Conservation (phyloP, 2,888 invertebrate genomes). For the Athalia cordata region DNA sequence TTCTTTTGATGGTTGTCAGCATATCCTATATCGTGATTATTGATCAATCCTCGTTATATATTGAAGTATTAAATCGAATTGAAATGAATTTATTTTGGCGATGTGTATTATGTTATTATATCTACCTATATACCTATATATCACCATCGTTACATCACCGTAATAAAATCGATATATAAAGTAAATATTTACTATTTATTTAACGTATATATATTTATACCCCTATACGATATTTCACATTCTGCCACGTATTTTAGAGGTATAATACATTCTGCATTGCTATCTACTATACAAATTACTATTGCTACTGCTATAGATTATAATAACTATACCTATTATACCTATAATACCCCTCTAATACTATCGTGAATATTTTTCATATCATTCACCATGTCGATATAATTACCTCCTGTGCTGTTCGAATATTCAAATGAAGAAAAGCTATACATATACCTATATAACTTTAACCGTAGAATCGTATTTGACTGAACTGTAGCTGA, state of each 20-base stretch:
- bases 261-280: background rate
- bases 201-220: slow-evolving; percentile 14
- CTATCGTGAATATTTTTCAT: slow-evolving; percentile 6
- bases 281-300: slow-evolving; percentile 16
- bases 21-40: no score
- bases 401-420: background rate
- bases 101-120: no score
- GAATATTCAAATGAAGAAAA: slow-evolving; percentile 4
- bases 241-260: no score
- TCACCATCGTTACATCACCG: no score
- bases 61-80: no score
- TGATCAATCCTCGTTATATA: no score
- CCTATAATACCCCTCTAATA: background rate
- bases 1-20: no score
- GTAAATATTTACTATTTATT: slow-evolving; percentile 3
- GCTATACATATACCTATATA: background rate
- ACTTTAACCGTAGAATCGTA: background rate
- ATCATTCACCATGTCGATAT: background rate
- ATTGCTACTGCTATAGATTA: slow-evolving; percentile 14
- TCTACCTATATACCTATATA: no score
- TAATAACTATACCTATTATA: slow-evolving; percentile 14
- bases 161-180: slow-evolving; percentile 11
- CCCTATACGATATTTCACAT: background rate
- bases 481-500: slow-evolving; percentile 26
- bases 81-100: no score